Evolutionary conservation across 2,888 invertebrate species (phyloP).

Genomic region (Pseudococcus jackbeardsleyi): DNA sequence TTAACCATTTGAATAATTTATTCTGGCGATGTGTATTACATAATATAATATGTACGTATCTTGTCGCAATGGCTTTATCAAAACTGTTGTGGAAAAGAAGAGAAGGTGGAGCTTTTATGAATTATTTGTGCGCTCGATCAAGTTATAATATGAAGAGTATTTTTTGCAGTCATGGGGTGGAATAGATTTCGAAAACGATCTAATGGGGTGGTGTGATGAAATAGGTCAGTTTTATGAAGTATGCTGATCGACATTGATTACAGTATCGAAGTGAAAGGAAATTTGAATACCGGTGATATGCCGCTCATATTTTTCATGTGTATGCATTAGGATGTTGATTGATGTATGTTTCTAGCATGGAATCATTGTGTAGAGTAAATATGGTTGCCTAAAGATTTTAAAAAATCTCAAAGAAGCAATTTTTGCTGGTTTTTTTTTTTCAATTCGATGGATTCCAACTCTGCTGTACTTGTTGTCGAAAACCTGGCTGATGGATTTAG

Average conservation of each 20-base stretch:
- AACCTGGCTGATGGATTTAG: too few relatives aligned
- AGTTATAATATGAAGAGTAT: not conserved
- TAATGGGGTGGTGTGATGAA: not conserved
- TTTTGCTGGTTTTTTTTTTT: too few relatives aligned
- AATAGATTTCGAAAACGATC: not conserved
- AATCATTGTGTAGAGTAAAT: too few relatives aligned
- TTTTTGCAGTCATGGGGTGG: not conserved
- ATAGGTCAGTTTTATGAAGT: not conserved
- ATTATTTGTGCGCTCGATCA: not conserved
- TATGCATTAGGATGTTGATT: not conserved
- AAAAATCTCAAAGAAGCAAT: too few relatives aligned
- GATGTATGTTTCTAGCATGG: not conserved
- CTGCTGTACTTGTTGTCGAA: too few relatives aligned
- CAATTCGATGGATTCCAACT: too few relatives aligned
- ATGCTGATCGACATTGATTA: not conserved
- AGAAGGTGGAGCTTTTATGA: not conserved
- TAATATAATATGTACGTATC: not conserved
- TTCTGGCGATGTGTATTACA: not conserved
- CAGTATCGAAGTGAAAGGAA: not conserved
- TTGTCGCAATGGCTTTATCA: slow-evolving; percentile 9
- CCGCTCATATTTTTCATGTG: not conserved
- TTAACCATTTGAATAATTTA: slow-evolving; percentile 53
- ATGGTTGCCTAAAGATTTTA: too few relatives aligned
- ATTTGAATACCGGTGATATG: not conserved
- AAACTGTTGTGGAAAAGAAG: not conserved